Evolutionary conservation across 2,113 vertebrate species (phyloP), one percentile per base, ranked within the genome.

Genomic region (Opisthocomus hoazin): DNA sequence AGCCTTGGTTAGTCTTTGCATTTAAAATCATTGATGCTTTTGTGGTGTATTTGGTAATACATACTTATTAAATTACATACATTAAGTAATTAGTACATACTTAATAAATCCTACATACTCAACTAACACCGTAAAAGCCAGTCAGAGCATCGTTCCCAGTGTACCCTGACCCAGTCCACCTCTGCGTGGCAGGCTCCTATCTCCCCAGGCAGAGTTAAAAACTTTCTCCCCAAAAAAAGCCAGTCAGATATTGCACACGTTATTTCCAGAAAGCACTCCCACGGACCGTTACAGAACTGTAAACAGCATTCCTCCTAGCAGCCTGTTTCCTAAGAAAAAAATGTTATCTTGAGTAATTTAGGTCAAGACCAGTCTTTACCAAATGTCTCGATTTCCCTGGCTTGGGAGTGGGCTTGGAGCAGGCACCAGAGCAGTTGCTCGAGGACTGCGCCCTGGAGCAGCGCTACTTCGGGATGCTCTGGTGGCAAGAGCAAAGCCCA

Each of bases 151-250:
- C 1, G 0, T 21, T 39, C 60, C 27, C 27, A 15, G 11, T 5
- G 11, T 11, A 15, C 2, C 41, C 60, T 37, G 45, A 5, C 41
- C 34, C 54, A 13, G 34, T 3, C 17, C 32, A 43, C 10, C 51
- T 46, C 63, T 57, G 27, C 2, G 1, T 16, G 13, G 27, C 19
- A 12, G 43, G 16, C 29, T 58, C 45, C 0, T 0, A 7, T 20
- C 41, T 51, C 37, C 14, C 21, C 4, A 43, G 4, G 46, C 27
- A 22, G 39, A 53, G 64, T 30, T 34, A 29, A 71, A 48, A 32
- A 4, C 13, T 29, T 22, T 54, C 26, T 71, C 14, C 24, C 18
- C 24, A 0, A 0, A 22, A 46, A 17, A 76, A 63, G 13, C 3
- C 9, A 18, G 9, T 19, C 71, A 51, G 36, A 79, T 23, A 13